Conservation (phyloP, 2,797 vertebrate genomes). For the Aulostomus chinensis region DNA sequence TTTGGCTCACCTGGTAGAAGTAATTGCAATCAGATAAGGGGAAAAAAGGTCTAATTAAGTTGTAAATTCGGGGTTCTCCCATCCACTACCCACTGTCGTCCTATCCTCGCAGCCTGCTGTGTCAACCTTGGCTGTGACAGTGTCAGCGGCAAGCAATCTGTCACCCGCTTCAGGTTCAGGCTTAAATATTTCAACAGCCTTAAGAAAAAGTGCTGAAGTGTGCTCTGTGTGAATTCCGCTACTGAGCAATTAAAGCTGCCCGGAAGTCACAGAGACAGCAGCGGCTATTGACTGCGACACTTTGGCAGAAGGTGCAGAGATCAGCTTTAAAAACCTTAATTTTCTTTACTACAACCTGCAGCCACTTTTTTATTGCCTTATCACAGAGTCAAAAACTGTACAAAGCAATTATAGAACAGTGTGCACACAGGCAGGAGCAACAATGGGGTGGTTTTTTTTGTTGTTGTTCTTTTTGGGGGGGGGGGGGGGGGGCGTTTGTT, state of each 20-base stretch:
- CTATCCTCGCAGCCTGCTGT: slow-evolving; percentile 10
- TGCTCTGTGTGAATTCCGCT: slow-evolving; percentile 58
- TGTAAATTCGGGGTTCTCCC: slow-evolving; percentile 20
- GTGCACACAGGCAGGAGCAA: not conserved
- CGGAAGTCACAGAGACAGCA: slow-evolving; percentile 32
- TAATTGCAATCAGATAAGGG: not conserved
- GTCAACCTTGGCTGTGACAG: slow-evolving; percentile 53
- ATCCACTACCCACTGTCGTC: too few relatives aligned
- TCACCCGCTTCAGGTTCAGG: slow-evolving; percentile 49
- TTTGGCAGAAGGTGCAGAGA: slow-evolving; percentile 35
- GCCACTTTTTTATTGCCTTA: slow-evolving; percentile 1
- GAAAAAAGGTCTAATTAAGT: slow-evolving; percentile 21
- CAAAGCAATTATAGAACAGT: slow-evolving; percentile 7
- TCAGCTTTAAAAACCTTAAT: slow-evolving; percentile 33
- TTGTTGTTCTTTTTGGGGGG: too few relatives aligned
- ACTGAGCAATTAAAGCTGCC: slow-evolving; percentile 73
- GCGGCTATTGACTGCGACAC: slow-evolving; percentile 36
- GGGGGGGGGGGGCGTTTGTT: too few relatives aligned
- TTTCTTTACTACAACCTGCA: slow-evolving; percentile 11
- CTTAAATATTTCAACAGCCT: slow-evolving; percentile 74
- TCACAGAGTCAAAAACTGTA: not conserved
- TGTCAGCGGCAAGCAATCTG: slow-evolving; percentile 52
- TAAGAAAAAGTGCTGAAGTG: slow-evolving; percentile 74
- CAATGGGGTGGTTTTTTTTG: too few relatives aligned
- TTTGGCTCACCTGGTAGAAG: not conserved